These are phyloP conservation scores for Heliconius aoede DNA, from an alignment of 2,888 invertebrate species.

Conservation along the genomic window DNA sequence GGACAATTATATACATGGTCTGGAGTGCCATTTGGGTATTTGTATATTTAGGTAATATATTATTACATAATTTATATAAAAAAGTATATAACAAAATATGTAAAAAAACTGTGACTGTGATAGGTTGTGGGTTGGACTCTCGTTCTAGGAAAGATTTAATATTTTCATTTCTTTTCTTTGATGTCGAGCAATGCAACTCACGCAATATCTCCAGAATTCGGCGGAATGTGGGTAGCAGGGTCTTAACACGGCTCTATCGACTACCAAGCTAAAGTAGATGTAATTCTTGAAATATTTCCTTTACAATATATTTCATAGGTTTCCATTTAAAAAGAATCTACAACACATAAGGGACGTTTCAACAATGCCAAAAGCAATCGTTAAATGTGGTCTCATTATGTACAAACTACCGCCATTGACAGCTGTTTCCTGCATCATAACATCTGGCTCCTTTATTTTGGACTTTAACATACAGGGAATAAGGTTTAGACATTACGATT, in stretches of 20 bases:
- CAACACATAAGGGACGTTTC: constrained; percentile 73
- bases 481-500: constrained; percentile 73
- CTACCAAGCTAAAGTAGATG: not conserved
- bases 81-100: not conserved
- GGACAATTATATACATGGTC: constrained; percentile 74
- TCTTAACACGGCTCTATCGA: too few relatives aligned
- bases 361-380: constrained; percentile 73
- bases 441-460: constrained; percentile 76
- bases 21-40: constrained; percentile 72
- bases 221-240: too few relatives aligned
- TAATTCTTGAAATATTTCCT: not conserved
- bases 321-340: constrained; percentile 74
- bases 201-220: too few relatives aligned
- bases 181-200: too few relatives aligned
- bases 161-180: too few relatives aligned
- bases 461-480: constrained; percentile 79
- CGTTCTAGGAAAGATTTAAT: too few relatives aligned
- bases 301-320: constrained; percentile 54
- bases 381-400: constrained; percentile 75
- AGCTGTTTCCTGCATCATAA: constrained; percentile 74
- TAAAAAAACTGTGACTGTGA: too few relatives aligned
- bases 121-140: too few relatives aligned
- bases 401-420: constrained; percentile 78
- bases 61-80: not conserved
- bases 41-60: constrained; percentile 72